phyloP scores from a whole-genome alignment of 2,797 vertebrate genomes.

The Sebastes trivittatus region DNA sequence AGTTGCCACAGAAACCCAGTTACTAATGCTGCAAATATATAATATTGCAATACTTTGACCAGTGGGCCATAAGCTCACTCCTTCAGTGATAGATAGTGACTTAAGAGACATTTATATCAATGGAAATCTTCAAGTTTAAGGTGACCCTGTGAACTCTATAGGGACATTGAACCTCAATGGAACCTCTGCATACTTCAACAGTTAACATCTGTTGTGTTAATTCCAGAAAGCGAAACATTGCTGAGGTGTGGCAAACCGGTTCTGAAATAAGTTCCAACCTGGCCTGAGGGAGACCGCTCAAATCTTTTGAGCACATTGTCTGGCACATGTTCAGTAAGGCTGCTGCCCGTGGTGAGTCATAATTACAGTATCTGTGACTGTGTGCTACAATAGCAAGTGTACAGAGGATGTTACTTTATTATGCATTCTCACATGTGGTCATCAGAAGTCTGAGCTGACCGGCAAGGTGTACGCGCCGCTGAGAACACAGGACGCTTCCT shows the following conservation, averaged over 20 bases:
- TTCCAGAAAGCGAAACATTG: background rate
- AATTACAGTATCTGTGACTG: background rate
- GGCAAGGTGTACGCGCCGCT: background rate
- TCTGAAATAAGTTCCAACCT: constrained; percentile 26
- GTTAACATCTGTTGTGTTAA: background rate
- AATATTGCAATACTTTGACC: no score
- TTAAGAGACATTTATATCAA: no score
- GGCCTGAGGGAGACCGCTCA: background rate
- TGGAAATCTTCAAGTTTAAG: background rate
- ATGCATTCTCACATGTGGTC: background rate
- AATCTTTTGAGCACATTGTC: background rate
- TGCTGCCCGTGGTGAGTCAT: background rate
- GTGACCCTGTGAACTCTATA: background rate
- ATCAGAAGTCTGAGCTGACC: background rate
- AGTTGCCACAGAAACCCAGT: background rate
- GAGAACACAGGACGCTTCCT: background rate
- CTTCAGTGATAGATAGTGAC: no score
- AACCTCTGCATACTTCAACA: background rate
- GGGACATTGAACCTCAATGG: background rate
- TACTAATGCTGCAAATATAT: background rate
- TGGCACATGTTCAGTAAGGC: background rate
- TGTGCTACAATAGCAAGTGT: background rate
- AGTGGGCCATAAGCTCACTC: no score
- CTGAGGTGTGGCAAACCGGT: constrained; percentile 20
- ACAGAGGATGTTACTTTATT: background rate